Base-by-base conservation (phyloP, 2,797 vertebrate species). In the Hydrolagus colliei region DNA sequence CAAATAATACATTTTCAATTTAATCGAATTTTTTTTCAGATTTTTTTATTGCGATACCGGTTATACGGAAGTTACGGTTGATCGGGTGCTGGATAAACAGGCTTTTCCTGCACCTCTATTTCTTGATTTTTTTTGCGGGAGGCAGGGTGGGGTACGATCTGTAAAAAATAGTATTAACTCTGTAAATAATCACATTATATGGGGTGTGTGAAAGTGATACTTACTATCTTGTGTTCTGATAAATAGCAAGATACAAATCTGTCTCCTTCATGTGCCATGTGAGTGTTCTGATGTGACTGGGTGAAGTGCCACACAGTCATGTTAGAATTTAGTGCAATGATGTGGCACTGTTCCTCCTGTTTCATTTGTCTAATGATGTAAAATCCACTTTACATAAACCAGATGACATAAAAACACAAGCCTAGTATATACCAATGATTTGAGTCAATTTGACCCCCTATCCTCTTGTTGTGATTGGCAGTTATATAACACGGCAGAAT, bases 401-500 rank as follows among this genome's bases (percentile, higher is more conserved):
- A 82, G 27, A 67, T 41, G 79, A 84, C 32, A 84, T 52, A 84
- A 84, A 84, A 41, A 71, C 63, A 71, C 4, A 71, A 20, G 32
- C 65, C 68, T 52, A 52, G 1, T 52, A 52, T n/a, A 35, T 41
- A 84, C 12, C 65, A 84, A 41, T 22, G 75, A 77, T 61, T 9
- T 9, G 75, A 77, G 41, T 52, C 3, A 52, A 52, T 52, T 52
- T 52, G 6, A 52, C 41, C 41, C 74, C 75, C n/a, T 61, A 11
- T 71, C 68, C 65, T 84, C 12, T 4, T 68, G 16, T 5, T 84
- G 32, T 41, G 71, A 52, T 67, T 68, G 8, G 71, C 67, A 13
- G 52, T 71, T 71, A 84, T 35, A 84, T 71, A 67, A 20, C 7
- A 32, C n/a, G 1, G 65, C 87, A 63, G 91, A 92, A 93, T 91